Evolutionary conservation across 2,113 vertebrate genomes (phyloP).

Genomic region (Thermophis baileyi): DNA sequence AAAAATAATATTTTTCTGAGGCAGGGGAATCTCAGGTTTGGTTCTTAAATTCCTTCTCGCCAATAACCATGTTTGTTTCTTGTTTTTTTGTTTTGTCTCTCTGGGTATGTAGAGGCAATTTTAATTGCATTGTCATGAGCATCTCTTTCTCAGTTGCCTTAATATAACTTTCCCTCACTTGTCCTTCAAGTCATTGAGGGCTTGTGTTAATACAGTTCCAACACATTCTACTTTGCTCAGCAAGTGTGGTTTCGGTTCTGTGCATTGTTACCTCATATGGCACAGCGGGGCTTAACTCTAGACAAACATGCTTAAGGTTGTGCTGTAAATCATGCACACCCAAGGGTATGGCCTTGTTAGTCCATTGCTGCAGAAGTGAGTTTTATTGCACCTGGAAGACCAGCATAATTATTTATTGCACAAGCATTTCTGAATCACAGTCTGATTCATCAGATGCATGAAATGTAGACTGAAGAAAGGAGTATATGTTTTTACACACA

Average conservation of each 20-base stretch:
- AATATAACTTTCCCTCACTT: not conserved
- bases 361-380: not conserved
- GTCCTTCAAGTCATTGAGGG: not conserved
- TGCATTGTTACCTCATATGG: not conserved
- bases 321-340: not conserved
- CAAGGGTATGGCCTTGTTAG: not conserved
- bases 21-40: not conserved
- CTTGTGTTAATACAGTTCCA: not conserved
- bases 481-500: not conserved
- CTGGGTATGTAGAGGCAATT: not conserved
- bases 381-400: not conserved
- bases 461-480: not conserved
- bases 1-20: not conserved
- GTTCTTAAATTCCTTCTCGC: not conserved
- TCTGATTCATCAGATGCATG: not conserved
- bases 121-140: not conserved
- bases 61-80: not conserved
- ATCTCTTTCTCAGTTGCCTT: not conserved
- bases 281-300: not conserved
- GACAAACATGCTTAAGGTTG: not conserved
- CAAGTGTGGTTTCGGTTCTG: not conserved
- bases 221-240: not conserved
- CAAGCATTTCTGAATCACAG: not conserved
- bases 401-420: not conserved
- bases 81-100: not conserved